Conservation (phyloP, 2,888 invertebrate species). For the Cephus runcator region DNA sequence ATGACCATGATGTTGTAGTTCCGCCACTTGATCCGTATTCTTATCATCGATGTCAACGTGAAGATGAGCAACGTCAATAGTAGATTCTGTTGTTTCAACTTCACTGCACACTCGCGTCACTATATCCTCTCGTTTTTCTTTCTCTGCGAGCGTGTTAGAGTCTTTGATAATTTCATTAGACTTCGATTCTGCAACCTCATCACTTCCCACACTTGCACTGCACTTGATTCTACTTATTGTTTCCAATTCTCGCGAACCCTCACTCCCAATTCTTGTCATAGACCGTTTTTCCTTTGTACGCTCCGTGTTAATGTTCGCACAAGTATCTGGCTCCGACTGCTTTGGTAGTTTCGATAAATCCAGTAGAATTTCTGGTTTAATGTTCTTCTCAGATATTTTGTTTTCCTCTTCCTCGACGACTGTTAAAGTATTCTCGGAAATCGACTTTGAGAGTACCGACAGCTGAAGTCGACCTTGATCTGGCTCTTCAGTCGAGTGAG, state of each 20-base stretch:
- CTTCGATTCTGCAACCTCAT: neutral
- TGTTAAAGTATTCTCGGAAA: conserved; percentile 46
- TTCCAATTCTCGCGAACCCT: conserved; percentile 32
- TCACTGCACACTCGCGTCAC: neutral
- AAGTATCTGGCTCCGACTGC: neutral
- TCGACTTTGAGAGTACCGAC: conserved; percentile 39
- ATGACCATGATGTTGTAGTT: neutral
- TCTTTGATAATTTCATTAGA: neutral
- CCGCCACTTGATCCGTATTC: neutral
- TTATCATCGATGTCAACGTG: neutral
- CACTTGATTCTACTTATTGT: neutral
- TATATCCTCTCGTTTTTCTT: neutral
- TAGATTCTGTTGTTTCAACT: neutral
- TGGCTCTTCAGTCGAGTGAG: conserved; percentile 12
- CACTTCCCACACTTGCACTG: neutral
- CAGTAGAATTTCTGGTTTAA: conserved; percentile 63
- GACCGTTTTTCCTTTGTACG: conserved; percentile 23
- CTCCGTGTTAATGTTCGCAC: neutral
- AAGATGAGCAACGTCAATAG: neutral
- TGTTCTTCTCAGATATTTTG: conserved; percentile 60
- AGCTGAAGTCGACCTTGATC: conserved; percentile 10
- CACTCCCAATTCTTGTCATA: conserved; percentile 38
- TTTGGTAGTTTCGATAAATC: conserved; percentile 59
- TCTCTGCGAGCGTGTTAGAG: neutral
- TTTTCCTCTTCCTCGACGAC: conserved; percentile 30